Percentiles rank a stretch among this genome's conserved stretches.
Conservation (phyloP, 1,140 invertebrate genomes). For the Pseudachorutes palmiensis region DNA sequence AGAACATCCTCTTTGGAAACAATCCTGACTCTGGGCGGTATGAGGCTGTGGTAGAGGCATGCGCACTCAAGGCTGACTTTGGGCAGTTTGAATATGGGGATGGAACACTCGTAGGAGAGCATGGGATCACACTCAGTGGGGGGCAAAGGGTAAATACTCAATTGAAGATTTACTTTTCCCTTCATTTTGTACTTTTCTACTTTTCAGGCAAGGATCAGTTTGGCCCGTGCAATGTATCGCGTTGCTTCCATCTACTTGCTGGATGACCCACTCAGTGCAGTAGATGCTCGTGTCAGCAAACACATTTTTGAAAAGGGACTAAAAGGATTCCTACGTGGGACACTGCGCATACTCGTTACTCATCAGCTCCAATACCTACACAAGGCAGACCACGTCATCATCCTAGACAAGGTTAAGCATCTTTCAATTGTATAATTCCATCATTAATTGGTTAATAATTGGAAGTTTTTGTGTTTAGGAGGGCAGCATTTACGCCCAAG, state of each 20-base stretch:
- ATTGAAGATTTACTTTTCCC: background rate
- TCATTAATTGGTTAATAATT: too few species aligned
- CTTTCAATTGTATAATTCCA: too few species aligned
- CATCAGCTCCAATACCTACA: constrained; percentile 75
- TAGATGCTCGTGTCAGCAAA: constrained; percentile 48
- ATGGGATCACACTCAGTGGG: constrained; percentile 50
- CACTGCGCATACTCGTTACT: constrained; percentile 61
- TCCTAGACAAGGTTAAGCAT: constrained; percentile 55
- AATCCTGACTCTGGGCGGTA: constrained; percentile 44
- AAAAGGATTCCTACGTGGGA: constrained; percentile 11
- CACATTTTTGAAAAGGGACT: constrained; percentile 48
- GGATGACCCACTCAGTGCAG: constrained; percentile 51
- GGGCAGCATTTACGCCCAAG: background rate
- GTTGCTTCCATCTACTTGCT: constrained; percentile 47
- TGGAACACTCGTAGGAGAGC: constrained; percentile 77
- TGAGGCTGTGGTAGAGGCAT: constrained; percentile 40
- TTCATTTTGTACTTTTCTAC: background rate
- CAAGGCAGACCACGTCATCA: constrained; percentile 63
- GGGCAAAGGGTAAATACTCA: constrained; percentile 50
- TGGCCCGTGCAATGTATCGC: constrained; percentile 53
- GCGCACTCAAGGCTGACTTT: constrained; percentile 58
- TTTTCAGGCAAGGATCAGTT: constrained; percentile 48
- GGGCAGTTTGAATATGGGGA: constrained; percentile 67
- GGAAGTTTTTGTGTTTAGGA: too few species aligned
- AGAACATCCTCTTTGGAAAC: constrained; percentile 58